These are phyloP conservation scores for Vandiemenella viatica DNA, from an alignment of 2,888 invertebrate genomes.

Conservation along the genomic window DNA sequence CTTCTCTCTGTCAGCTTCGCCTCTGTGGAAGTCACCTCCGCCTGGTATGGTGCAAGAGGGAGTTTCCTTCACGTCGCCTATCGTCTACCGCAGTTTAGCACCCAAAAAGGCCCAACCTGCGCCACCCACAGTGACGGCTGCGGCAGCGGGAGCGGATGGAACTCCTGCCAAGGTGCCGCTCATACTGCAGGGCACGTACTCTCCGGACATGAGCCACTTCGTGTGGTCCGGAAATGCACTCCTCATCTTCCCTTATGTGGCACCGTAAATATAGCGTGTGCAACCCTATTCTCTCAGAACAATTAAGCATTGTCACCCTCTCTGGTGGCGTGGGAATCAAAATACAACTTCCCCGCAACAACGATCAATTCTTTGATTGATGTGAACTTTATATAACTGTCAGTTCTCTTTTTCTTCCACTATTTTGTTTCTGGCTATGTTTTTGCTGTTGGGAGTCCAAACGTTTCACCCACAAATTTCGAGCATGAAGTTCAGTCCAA, in stretches of 20 bases:
- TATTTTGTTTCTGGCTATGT: too few species aligned
- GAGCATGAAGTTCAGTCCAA: too few species aligned
- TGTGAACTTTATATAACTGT: too few species aligned
- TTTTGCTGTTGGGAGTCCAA: too few species aligned
- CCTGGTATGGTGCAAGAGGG: conserved; percentile 15
- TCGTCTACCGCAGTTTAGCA: neutral
- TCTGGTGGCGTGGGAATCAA: too few species aligned
- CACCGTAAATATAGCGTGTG: too few species aligned
- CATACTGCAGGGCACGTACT: conserved; percentile 12
- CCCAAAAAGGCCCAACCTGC: neutral
- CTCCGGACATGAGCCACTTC: conserved; percentile 11
- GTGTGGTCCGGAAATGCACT: conserved; percentile 15
- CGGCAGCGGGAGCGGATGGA: neutral
- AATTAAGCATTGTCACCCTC: too few species aligned
- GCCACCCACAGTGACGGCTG: neutral
- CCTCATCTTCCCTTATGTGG: conserved; percentile 7
- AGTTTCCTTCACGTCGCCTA: conserved; percentile 13
- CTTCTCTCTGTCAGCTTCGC: conserved; percentile 10
- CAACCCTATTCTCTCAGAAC: too few species aligned
- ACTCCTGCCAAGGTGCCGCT: conserved; percentile 8
- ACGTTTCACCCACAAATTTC: too few species aligned
- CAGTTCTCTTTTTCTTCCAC: too few species aligned
- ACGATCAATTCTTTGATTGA: too few species aligned
- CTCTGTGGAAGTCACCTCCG: conserved; percentile 12
- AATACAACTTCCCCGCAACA: too few species aligned